Evolutionary conservation across 1,140 invertebrate genomes (phyloP).

Genomic region (Globodera ellingtonae): DNA sequence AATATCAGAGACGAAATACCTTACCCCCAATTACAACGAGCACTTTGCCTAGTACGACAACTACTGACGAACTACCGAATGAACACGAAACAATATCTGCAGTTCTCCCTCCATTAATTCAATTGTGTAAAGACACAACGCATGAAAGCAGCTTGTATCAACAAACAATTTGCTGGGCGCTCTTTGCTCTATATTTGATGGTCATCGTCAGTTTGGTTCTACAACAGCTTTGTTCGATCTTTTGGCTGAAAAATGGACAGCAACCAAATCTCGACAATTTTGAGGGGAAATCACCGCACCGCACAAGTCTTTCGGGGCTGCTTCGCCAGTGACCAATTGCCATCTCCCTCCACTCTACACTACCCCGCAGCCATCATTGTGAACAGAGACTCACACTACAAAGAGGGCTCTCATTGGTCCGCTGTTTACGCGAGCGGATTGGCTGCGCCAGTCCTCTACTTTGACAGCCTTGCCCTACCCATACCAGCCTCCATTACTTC

Average conservation of each 20-base stretch:
- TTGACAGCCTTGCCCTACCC: background rate
- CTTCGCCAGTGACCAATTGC: slow-evolving; percentile 10
- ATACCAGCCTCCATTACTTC: background rate
- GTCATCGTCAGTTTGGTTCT: background rate
- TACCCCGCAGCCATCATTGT: slow-evolving; percentile 12
- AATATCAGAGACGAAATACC: too few relatives aligned
- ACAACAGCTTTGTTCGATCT: background rate
- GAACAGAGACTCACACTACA: background rate
- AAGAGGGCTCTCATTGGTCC: slow-evolving; percentile 2
- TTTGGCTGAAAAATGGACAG: slow-evolving; percentile 12
- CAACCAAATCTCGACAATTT: slow-evolving; percentile 9
- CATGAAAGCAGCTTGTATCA: background rate
- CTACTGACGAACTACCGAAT: too few relatives aligned
- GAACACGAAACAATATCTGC: background rate
- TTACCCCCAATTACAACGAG: too few relatives aligned
- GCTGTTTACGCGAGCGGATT: background rate
- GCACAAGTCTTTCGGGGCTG: background rate
- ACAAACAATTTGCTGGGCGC: background rate
- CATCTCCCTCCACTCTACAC: background rate
- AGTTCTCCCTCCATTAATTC: background rate
- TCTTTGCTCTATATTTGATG: background rate
- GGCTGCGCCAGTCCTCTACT: background rate
- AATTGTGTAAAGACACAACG: background rate
- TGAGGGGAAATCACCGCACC: background rate
- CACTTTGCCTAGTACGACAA: too few relatives aligned